These are phyloP conservation scores for Caenorhabditis macrosperma DNA, from an alignment of 2,888 invertebrate species.

Conservation along the genomic window DNA sequence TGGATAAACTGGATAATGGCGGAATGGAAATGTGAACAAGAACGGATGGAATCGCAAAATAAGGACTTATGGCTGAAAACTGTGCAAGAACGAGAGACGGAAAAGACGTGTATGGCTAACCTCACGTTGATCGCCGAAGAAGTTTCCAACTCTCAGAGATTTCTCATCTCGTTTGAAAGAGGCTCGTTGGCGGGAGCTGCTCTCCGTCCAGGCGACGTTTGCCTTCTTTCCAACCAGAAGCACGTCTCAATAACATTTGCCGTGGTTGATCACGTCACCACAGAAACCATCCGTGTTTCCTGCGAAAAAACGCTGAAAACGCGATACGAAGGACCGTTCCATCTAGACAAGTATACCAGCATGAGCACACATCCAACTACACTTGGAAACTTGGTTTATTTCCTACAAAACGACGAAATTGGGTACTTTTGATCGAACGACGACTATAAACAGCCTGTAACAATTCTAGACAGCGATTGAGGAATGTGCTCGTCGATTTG, in stretches of 20 bases:
- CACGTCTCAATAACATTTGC: slow-evolving; percentile 34
- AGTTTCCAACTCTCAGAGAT: slow-evolving; percentile 28
- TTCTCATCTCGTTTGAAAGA: slow-evolving; percentile 22
- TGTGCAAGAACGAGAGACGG: slow-evolving; percentile 9
- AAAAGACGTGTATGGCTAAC: slow-evolving; percentile 21
- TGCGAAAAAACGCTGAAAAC: slow-evolving; percentile 23
- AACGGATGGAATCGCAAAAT: slow-evolving; percentile 7
- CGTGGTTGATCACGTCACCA: slow-evolving; percentile 20
- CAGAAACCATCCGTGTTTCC: slow-evolving; percentile 24
- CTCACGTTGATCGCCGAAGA: slow-evolving; percentile 22
- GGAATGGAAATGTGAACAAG: slow-evolving; percentile 51
- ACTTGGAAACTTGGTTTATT: slow-evolving; percentile 66
- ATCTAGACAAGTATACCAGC: slow-evolving; percentile 73
- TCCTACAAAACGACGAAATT: slow-evolving; percentile 65
- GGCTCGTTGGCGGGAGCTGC: background rate
- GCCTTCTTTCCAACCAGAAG: slow-evolving; percentile 33
- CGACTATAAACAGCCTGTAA: background rate
- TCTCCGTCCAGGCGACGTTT: slow-evolving; percentile 40
- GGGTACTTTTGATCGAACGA: slow-evolving; percentile 33
- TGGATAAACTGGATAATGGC: slow-evolving; percentile 58
- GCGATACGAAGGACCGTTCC: slow-evolving; percentile 55
- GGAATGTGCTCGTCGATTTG: slow-evolving; percentile 72
- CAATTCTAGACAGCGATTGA: slow-evolving; percentile 57
- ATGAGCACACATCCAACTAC: slow-evolving; percentile 64
- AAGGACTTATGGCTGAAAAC: slow-evolving; percentile 46